These are phyloP conservation scores for Myzus persicae DNA, from an alignment of 1,140 invertebrate species.

Conservation along the genomic window DNA sequence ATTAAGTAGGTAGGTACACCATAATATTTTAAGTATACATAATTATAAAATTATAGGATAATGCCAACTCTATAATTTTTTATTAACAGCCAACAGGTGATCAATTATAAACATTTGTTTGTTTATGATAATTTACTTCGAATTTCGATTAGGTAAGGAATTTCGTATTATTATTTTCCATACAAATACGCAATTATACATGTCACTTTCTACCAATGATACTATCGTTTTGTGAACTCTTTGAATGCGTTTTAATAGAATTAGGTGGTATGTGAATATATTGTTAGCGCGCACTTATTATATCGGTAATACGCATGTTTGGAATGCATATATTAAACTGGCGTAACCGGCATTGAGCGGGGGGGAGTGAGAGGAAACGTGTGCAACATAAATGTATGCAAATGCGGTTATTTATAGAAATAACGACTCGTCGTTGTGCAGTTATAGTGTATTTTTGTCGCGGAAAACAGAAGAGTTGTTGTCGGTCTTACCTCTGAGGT, in stretches of 20 bases:
- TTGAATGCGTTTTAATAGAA: not conserved
- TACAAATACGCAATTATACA: not conserved
- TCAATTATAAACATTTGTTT: too few species aligned
- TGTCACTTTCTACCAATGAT: not conserved
- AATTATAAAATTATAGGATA: too few species aligned
- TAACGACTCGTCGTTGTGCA: constrained; percentile 41
- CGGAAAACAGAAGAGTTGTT: constrained; percentile 24
- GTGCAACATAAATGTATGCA: constrained; percentile 42
- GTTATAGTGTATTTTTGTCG: constrained; percentile 49
- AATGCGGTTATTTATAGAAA: constrained; percentile 47
- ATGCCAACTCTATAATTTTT: too few species aligned
- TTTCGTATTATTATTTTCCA: not conserved
- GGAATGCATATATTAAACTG: constrained; percentile 35
- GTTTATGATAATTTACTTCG: not conserved
- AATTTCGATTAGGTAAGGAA: not conserved
- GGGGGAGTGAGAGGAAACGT: not conserved
- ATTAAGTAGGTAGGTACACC: not conserved
- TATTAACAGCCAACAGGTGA: too few species aligned
- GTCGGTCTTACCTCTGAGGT: not conserved
- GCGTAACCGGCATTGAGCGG: not conserved
- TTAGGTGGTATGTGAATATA: constrained; percentile 11
- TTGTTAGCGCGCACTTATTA: constrained; percentile 13
- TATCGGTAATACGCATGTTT: constrained; percentile 16
- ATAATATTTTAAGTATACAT: too few species aligned
- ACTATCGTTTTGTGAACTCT: not conserved